Conservation (phyloP, 2,797 vertebrate species). For the Sardinella longiceps region DNA sequence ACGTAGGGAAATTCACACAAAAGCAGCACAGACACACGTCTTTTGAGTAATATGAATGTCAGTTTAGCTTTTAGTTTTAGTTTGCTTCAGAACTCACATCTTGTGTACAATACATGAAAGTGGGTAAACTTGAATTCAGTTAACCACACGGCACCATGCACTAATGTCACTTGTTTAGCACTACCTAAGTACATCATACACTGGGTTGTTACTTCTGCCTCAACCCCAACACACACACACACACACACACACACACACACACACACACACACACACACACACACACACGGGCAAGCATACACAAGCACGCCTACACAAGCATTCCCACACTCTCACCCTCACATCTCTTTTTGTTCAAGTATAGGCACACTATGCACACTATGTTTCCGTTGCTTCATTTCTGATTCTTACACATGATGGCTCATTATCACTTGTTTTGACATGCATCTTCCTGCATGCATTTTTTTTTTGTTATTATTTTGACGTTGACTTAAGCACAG, state of each 20-base stretch:
- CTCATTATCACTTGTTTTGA: not conserved
- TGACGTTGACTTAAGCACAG: not conserved
- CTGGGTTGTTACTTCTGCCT: not conserved
- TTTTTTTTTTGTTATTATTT: not conserved
- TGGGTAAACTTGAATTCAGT: not conserved
- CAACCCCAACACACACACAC: not conserved
- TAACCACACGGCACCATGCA: not conserved
- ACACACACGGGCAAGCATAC: too few relatives aligned
- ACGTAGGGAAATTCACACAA: conserved; percentile 27
- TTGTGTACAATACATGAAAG: not conserved
- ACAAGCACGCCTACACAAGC: too few relatives aligned
- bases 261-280: too few relatives aligned
- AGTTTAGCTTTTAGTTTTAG: conserved; percentile 13
- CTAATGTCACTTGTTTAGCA: not conserved
- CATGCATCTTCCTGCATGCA: not conserved
- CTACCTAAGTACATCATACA: not conserved
- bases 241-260: not conserved
- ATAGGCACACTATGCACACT: not conserved
- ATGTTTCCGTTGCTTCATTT: not conserved
- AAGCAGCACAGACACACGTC: not conserved
- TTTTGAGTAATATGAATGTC: conserved; percentile 10
- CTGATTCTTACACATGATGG: not conserved
- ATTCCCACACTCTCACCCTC: too few relatives aligned
- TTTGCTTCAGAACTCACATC: conserved; percentile 6
- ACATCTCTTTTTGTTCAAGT: not conserved